Conservation (phyloP, 2,797 vertebrate genomes). For the Linurgus olivaceus region DNA sequence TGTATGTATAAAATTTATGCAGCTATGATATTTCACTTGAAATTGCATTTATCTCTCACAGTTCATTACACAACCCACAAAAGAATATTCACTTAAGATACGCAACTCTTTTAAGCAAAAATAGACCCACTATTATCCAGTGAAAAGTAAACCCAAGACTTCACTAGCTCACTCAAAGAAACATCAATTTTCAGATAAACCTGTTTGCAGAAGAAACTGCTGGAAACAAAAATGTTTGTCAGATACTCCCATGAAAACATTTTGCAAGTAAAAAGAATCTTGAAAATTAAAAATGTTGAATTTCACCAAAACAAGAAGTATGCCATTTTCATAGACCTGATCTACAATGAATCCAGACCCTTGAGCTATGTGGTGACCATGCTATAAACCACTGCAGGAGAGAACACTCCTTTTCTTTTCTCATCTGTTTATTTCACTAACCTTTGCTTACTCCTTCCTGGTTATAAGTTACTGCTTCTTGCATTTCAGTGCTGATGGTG, state of each 20-base stretch:
- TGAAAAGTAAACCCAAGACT: background rate
- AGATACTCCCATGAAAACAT: background rate
- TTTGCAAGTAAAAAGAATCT: background rate
- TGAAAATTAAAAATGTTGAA: background rate
- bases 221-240: background rate
- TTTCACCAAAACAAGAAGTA: background rate
- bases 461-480: background rate
- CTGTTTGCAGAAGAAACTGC: background rate
- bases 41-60: background rate
- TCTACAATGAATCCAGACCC: background rate
- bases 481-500: background rate
- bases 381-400: background rate
- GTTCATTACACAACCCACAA: background rate
- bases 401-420: background rate
- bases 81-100: background rate
- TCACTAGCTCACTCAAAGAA: background rate
- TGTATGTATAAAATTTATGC: background rate
- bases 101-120: background rate
- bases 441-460: background rate
- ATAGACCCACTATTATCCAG: background rate
- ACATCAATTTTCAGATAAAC: background rate
- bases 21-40: background rate
- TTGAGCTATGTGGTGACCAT: background rate
- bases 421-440: background rate
- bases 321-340: background rate